These are phyloP conservation scores for Xenopus borealis DNA, from an alignment of 2,113 vertebrate genomes.

Conservation along the genomic window DNA sequence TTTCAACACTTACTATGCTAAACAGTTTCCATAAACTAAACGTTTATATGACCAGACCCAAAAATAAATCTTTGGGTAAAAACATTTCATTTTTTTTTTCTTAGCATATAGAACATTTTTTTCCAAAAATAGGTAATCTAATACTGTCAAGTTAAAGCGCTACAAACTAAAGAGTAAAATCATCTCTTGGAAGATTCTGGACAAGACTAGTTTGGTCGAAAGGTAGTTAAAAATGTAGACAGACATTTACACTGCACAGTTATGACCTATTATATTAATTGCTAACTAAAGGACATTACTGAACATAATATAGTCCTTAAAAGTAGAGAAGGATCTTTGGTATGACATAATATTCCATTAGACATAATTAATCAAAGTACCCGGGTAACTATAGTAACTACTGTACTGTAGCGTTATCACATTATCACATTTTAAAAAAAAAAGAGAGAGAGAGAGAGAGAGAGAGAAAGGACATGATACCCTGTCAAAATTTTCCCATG, in stretches of 20 bases:
- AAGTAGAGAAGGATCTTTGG: conserved; percentile 67
- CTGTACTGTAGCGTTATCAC: conserved; percentile 55
- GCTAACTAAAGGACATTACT: conserved; percentile 52
- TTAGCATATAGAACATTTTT: conserved; percentile 63
- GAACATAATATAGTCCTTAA: conserved; percentile 56
- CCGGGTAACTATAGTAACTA: conserved; percentile 62
- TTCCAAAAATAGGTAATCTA: conserved; percentile 65
- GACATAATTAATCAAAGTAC: conserved; percentile 41
- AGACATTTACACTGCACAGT: conserved; percentile 47
- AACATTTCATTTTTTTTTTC: conserved; percentile 51
- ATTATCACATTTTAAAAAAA: conserved; percentile 42
- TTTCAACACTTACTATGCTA: conserved; percentile 35
- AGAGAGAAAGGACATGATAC: conserved; percentile 72
- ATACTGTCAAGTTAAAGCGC: conserved; percentile 65
- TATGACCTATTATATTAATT: conserved; percentile 51
- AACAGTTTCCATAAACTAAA: conserved; percentile 59
- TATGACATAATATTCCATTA: conserved; percentile 53
- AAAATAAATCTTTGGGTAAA: conserved; percentile 70
- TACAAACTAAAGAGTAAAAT: conserved; percentile 63
- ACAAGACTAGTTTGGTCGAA: conserved; percentile 50
- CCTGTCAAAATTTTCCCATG: conserved; percentile 84
- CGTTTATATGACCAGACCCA: conserved; percentile 56
- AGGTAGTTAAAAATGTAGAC: conserved; percentile 63
- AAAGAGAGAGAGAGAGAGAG: conserved; percentile 44
- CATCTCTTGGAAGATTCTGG: conserved; percentile 64